These are phyloP conservation scores for Sialis lutaria DNA, from an alignment of 2,888 invertebrate species.

Conservation along the genomic window DNA sequence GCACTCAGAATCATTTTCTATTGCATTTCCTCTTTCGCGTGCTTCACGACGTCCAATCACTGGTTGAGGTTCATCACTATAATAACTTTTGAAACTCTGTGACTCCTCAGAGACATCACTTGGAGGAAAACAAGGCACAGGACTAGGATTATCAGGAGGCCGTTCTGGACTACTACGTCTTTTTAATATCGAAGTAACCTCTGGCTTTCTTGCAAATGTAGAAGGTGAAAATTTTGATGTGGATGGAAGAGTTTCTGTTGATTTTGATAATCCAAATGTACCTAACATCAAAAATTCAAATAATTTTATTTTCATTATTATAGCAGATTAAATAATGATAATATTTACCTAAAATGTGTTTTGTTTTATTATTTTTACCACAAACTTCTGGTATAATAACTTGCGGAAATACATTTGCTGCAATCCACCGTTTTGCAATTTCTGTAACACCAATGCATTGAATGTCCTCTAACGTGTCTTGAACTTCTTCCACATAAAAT, in stretches of 20 bases:
- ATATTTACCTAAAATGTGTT: slow-evolving; percentile 19
- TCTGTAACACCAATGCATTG: slow-evolving; percentile 59
- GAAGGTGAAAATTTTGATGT: slow-evolving; percentile 15
- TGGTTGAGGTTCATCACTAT: slow-evolving; percentile 42
- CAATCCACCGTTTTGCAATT: slow-evolving; percentile 48
- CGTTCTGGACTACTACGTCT: slow-evolving; percentile 31
- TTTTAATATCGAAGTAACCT: slow-evolving; percentile 38
- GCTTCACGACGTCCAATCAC: slow-evolving; percentile 45
- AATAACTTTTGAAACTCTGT: slow-evolving; percentile 42
- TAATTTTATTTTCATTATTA: background rate
- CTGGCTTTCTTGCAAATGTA: slow-evolving; percentile 25
- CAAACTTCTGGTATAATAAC: slow-evolving; percentile 19
- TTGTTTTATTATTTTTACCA: slow-evolving; percentile 13
- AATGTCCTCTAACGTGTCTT: slow-evolving; percentile 63
- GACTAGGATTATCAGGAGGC: slow-evolving; percentile 23
- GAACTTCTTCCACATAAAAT: slow-evolving; percentile 80
- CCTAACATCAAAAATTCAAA: slow-evolving; percentile 3
- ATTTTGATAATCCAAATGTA: slow-evolving; percentile 3
- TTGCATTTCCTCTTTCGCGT: slow-evolving; percentile 27
- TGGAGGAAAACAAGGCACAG: background rate
- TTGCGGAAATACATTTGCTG: slow-evolving; percentile 47
- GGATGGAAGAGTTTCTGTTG: slow-evolving; percentile 1
- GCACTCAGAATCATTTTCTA: slow-evolving; percentile 46
- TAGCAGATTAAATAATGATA: slow-evolving; percentile 1
- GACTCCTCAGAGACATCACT: slow-evolving; percentile 46